Percentiles rank a stretch among this genome's conserved stretches.
These are phyloP conservation scores for Drosophila atripex DNA, from an alignment of 2,888 invertebrate species.

Conservation along the genomic window DNA sequence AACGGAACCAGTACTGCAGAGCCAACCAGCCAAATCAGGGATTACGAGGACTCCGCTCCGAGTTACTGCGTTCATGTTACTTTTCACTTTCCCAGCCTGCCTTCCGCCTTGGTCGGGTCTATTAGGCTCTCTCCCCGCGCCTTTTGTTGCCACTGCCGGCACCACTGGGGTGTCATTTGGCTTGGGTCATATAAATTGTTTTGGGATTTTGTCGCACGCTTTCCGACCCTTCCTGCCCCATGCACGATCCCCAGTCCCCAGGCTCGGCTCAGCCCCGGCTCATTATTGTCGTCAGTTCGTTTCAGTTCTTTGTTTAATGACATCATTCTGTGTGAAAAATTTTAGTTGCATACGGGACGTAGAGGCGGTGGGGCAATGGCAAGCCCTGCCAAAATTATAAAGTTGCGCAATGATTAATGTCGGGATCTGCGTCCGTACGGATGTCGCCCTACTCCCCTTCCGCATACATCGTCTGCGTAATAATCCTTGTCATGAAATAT, in stretches of 20 bases:
- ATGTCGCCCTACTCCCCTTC: conserved; percentile 4
- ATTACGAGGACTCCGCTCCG: conserved; percentile 45
- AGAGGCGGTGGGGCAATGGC: conserved; percentile 1
- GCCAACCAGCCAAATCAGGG: conserved; percentile 9
- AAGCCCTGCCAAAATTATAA: conserved; percentile 72
- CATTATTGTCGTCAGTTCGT: conserved; percentile 67
- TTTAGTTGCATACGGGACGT: conserved; percentile 55
- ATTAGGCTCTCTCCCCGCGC: conserved; percentile 12
- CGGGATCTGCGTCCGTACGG: conserved; percentile 38
- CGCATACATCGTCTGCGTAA: conserved; percentile 50
- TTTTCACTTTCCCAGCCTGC: conserved; percentile 45
- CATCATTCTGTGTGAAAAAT: conserved; percentile 77
- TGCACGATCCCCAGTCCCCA: conserved; percentile 17
- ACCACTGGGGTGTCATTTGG: conserved; percentile 53
- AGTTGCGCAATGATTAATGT: conserved; percentile 74
- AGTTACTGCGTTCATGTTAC: conserved; percentile 66
- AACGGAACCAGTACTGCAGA: background rate
- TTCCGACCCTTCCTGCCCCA: conserved; percentile 33
- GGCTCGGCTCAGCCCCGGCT: conserved; percentile 53
- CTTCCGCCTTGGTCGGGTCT: conserved; percentile 12
- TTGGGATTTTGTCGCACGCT: conserved; percentile 71
- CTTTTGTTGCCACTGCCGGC: conserved; percentile 2
- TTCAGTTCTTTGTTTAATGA: conserved; percentile 73
- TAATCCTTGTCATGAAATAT: conserved; percentile 60
- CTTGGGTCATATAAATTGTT: conserved; percentile 73